A percentile compares a stretch with the other conserved stretches of the same genome.
Conservation (phyloP, 2,797 vertebrate genomes). For the Rhabdomys pumilio region DNA sequence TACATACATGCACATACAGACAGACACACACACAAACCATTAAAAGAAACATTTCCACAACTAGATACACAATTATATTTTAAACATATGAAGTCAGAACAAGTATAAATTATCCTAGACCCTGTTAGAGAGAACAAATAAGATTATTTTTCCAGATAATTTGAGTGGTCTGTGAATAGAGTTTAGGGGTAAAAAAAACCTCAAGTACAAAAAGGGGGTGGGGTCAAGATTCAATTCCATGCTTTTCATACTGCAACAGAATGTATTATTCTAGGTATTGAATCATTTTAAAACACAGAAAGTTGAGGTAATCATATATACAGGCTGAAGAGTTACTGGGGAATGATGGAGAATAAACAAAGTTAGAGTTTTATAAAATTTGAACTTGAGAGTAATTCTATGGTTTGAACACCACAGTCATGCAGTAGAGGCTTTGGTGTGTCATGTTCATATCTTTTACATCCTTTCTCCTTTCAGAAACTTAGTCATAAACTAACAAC, state of each 20-base stretch:
- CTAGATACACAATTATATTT: background rate
- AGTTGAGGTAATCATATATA: background rate
- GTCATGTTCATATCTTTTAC: background rate
- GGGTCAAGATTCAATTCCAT: background rate
- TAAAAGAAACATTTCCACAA: background rate
- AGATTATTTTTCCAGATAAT: background rate
- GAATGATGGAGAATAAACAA: background rate
- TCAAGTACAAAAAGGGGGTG: too few relatives aligned
- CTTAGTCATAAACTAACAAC: background rate
- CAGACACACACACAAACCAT: background rate
- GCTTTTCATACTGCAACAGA: background rate
- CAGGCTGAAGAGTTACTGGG: background rate
- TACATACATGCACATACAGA: background rate
- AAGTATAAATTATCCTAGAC: background rate
- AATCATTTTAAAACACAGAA: background rate
- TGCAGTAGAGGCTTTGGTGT: too few relatives aligned
- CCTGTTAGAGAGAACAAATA: background rate
- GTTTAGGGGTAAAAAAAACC: accelerated
- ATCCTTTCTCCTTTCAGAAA: background rate
- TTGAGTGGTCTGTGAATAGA: background rate
- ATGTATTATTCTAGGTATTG: background rate
- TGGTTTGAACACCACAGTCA: too few relatives aligned
- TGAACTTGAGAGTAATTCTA: background rate
- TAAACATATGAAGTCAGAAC: background rate
- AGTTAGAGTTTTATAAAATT: background rate